Conservation (phyloP, 2,888 invertebrate species). For the Piscicola geometra region DNA sequence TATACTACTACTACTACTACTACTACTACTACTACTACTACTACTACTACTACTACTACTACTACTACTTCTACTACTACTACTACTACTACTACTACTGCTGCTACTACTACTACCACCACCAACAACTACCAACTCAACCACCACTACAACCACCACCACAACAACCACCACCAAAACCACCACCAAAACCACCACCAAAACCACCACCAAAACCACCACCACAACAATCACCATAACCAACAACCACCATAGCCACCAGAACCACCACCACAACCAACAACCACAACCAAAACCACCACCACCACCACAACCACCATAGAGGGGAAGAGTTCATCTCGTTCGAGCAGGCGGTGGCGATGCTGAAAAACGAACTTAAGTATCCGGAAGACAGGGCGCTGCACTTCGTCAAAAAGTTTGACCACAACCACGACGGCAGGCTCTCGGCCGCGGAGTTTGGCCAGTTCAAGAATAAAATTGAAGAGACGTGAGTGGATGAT, state of each 20-base stretch:
- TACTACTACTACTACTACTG: no score
- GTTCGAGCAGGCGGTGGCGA: conserved; percentile 42
- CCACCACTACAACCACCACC: not conserved
- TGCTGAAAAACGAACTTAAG: conserved; percentile 41
- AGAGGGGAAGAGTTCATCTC: conserved; percentile 42
- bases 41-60: no score
- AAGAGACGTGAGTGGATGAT: conserved; percentile 42
- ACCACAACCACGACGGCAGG: conserved; percentile 43
- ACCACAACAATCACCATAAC: not conserved
- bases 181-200: not conserved
- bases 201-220: no score
- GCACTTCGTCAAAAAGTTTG: conserved; percentile 43
- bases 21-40: no score
- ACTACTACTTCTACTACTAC: no score
- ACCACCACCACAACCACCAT: not conserved
- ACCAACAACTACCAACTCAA: no score
- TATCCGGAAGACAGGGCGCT: conserved; percentile 43
- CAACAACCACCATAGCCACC: not conserved
- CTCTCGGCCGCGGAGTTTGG: conserved; percentile 42
- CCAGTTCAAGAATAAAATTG: conserved; percentile 41
- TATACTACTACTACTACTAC: no score
- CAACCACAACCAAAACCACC: not conserved
- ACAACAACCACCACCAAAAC: not conserved
- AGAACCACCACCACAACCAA: not conserved
- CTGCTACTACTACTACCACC: not conserved